Conservation (phyloP, 2,797 vertebrate species). For the Lithobates pipiens region DNA sequence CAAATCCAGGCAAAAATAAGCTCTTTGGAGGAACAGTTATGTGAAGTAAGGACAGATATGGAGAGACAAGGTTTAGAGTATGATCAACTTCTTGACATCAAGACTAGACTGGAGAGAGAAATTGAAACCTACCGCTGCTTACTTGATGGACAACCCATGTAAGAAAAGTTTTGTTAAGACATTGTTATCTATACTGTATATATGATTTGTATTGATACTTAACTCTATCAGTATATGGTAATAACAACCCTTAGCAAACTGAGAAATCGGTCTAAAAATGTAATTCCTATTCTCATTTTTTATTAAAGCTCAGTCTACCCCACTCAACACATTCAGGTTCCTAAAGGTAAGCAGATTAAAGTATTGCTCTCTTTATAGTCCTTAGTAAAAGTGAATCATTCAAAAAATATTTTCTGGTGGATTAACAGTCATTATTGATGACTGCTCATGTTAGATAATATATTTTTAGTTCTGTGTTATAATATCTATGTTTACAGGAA, state of each 20-base stretch:
- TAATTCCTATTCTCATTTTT: background rate
- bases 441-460: too few species aligned
- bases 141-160: slow-evolving; percentile 66
- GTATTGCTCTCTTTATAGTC: background rate
- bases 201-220: background rate
- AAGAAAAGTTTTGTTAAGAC: slow-evolving; percentile 1
- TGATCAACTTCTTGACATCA: slow-evolving; percentile 66
- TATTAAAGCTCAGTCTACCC: background rate
- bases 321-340: background rate
- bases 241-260: background rate
- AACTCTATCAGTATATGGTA: background rate
- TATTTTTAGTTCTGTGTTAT: too few species aligned
- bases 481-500: too few species aligned
- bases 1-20: slow-evolving; percentile 68
- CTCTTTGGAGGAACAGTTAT: slow-evolving; percentile 68
- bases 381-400: too few species aligned
- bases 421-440: too few species aligned
- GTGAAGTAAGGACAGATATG: slow-evolving; percentile 66
- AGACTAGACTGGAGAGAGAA: slow-evolving; percentile 67
- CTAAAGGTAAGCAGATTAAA: slow-evolving; percentile 11
- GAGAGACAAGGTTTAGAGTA: slow-evolving; percentile 69
- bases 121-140: slow-evolving; percentile 69
- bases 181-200: background rate
- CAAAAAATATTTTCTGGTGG: too few species aligned
- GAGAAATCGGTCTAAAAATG: background rate